Base-by-base conservation (phyloP, 2,113 vertebrate species). In the Echinops telfairi region DNA sequence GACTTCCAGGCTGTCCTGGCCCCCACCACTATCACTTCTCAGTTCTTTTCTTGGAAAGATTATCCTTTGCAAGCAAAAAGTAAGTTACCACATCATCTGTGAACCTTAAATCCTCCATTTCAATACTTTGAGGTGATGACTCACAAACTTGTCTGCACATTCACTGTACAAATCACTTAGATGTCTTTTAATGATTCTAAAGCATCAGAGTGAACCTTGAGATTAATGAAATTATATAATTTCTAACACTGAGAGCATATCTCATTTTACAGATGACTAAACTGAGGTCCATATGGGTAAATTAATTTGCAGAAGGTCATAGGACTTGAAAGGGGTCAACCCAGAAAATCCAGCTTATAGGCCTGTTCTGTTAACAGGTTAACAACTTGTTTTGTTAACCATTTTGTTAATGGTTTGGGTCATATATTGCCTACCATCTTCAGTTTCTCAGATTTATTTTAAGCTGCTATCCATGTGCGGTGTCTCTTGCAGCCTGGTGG, bases 21-120 rank as follows among this genome's bases (percentile, higher is more conserved):
- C 58, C n/a, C 93, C 23, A 64, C 57, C 3, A 20, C 15, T 88
- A 36, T 76, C 10, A 64, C 16, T 87, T 66, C 68, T 20, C 31
- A 83, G 14, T 20, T 88, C 23, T 12, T 3, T 87, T 93, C 43
- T 36, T 88, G 71, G 80, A 53, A 7, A 90, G 57, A 17, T 62
- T 92, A 38, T 57, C 71, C 33, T 92, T 92, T 20, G 20, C 10
- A 95, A 73, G 38, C 58, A 90, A 94, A 71, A 96, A 70, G 20
- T 62, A 82, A 77, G 15, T 83, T 90, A 40, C 25, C 19, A 70
- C 19, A 1, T 78, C 53, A 73, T 94, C 19, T 83, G 29, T 89
- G 40, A 87, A 12, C 31, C 53, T 88, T 89, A 75, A 93, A 88
- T 88, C 76, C 36, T 92, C 85, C 82, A 73, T 19, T 76, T 88